Conservation (phyloP, 2,797 vertebrate species). For the Triplophysa yarkandensis region DNA sequence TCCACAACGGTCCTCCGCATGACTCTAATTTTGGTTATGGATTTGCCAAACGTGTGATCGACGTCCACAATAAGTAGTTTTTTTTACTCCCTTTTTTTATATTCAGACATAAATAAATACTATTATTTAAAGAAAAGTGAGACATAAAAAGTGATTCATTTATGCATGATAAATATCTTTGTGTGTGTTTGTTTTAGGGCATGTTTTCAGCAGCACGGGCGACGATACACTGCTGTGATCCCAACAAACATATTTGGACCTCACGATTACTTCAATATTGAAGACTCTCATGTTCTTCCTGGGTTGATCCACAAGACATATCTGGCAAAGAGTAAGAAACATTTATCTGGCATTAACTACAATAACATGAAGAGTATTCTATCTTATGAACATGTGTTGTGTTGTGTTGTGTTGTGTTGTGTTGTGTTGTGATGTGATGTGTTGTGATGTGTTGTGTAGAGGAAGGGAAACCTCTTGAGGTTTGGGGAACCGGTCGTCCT, state of each 20-base stretch:
- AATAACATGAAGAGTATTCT: neutral
- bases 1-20: conserved; percentile 92
- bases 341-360: neutral
- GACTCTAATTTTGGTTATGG: conserved; percentile 95
- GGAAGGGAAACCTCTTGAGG: conserved; percentile 74
- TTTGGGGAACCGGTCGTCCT: conserved; percentile 91
- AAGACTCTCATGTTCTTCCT: conserved; percentile 91
- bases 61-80: conserved; percentile 87
- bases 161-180: too few species aligned
- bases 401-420: too few species aligned
- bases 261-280: conserved; percentile 93
- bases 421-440: too few species aligned
- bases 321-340: conserved; percentile 74
- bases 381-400: neutral
- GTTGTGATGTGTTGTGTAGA: conserved; percentile 73
- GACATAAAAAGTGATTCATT: too few species aligned
- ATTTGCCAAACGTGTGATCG: conserved; percentile 96
- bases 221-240: conserved; percentile 86
- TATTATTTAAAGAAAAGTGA: too few species aligned
- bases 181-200: conserved; percentile 74
- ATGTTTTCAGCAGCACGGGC: conserved; percentile 83
- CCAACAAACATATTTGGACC: conserved; percentile 96
- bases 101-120: too few species aligned
- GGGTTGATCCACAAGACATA: conserved; percentile 96
- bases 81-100: neutral